These are phyloP conservation scores for Apteryx mantelli DNA, from an alignment of 2,113 vertebrate species.

Conservation along the genomic window DNA sequence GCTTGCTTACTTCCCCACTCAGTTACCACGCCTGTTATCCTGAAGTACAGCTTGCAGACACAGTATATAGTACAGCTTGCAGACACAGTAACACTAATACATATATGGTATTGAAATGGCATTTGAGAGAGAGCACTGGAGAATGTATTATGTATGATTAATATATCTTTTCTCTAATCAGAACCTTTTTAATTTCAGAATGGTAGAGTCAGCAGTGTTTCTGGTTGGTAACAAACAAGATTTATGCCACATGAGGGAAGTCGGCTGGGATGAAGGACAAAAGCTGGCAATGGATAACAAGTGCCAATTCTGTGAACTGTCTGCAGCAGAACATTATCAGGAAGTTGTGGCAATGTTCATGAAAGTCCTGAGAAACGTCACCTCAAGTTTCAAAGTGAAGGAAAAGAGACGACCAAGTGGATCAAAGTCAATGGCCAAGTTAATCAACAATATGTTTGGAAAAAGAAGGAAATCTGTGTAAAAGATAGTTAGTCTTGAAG, in stretches of 20 bases:
- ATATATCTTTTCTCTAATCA: not conserved
- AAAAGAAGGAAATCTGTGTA: constrained; percentile 91
- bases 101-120: not conserved
- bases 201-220: constrained; percentile 75
- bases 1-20: not conserved
- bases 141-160: not conserved
- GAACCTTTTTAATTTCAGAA: constrained; percentile 71
- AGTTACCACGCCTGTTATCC: not conserved
- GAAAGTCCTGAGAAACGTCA: constrained; percentile 78
- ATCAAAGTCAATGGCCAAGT: constrained; percentile 88
- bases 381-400: constrained; percentile 77
- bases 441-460: constrained; percentile 90
- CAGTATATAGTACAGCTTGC: not conserved
- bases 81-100: not conserved
- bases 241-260: constrained; percentile 86
- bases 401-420: constrained; percentile 85
- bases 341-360: constrained; percentile 87
- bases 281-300: constrained; percentile 80
- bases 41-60: not conserved
- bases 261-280: constrained; percentile 85
- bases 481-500: not conserved
- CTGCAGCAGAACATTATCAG: constrained; percentile 87
- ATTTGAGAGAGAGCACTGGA: not conserved
- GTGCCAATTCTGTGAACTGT: constrained; percentile 89
- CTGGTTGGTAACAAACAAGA: constrained; percentile 92